Conservation (phyloP, 2,797 vertebrate species). For the Chromobotia macracanthus region DNA sequence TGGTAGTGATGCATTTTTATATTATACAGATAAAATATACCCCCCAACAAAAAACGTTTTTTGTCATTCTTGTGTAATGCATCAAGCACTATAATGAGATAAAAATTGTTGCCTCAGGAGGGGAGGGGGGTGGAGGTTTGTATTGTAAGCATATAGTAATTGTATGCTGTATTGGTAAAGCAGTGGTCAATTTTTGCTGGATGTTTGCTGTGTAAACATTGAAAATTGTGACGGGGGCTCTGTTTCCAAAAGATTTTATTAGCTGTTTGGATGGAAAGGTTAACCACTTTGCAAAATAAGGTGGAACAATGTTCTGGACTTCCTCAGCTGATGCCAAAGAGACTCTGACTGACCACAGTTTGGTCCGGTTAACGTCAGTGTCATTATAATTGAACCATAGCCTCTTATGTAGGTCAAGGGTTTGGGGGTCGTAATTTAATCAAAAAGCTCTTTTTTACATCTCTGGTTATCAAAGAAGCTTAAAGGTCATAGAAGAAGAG, state of each 20-base stretch:
- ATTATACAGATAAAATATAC: background rate
- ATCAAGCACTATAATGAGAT: no score
- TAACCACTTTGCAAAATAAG: constrained; percentile 31
- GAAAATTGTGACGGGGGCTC: constrained; percentile 21
- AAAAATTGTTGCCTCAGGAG: no score
- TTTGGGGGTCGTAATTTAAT: constrained; percentile 8
- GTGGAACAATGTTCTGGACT: constrained; percentile 39
- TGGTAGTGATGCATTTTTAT: background rate
- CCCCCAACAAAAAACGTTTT: no score
- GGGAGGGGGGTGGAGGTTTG: background rate
- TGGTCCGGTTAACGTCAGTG: constrained; percentile 40
- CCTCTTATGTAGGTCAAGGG: constrained; percentile 12
- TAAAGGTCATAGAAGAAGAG: constrained; percentile 18
- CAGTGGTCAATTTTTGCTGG: background rate
- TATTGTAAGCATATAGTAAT: background rate
- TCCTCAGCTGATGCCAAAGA: constrained; percentile 34
- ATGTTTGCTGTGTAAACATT: constrained; percentile 18
- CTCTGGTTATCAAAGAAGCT: constrained; percentile 27
- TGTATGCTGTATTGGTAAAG: background rate
- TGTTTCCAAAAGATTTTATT: constrained; percentile 33
- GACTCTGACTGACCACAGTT: constrained; percentile 10
- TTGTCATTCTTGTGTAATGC: no score
- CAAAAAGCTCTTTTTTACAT: background rate
- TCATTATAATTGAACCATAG: constrained; percentile 27
- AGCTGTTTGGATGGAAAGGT: constrained; percentile 22